These are phyloP conservation scores for Aythya baeri DNA, from an alignment of 2,113 vertebrate genomes.

Conservation along the genomic window DNA sequence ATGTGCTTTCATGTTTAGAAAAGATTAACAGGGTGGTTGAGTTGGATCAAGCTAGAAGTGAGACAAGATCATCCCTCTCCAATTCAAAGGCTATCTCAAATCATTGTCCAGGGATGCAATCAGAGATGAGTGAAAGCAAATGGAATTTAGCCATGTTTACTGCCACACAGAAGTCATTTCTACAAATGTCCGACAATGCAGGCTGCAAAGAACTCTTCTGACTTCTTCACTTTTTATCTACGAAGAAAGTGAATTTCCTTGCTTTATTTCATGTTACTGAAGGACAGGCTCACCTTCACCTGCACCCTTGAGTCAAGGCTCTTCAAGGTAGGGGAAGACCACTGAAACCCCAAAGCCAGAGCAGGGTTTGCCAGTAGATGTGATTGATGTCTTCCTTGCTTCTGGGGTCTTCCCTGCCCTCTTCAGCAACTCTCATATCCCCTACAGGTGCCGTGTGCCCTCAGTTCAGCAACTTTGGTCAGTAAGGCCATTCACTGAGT, in stretches of 20 bases:
- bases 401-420: neutral
- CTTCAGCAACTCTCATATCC: neutral
- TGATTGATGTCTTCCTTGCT: neutral
- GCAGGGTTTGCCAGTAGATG: neutral
- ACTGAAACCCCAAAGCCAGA: neutral
- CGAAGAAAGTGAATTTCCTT: neutral
- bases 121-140: neutral
- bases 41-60: neutral
- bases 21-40: neutral
- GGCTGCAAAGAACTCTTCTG: neutral
- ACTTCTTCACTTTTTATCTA: neutral
- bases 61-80: neutral
- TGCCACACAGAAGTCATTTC: neutral
- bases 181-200: neutral
- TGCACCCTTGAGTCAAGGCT: neutral
- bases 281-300: neutral
- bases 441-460: accelerated
- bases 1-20: neutral
- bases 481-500: neutral
- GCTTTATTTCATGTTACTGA: neutral
- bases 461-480: neutral
- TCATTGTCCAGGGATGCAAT: accelerated
- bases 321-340: neutral
- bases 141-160: neutral
- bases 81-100: neutral